Percentiles rank a stretch among this genome's conserved stretches.
These are phyloP conservation scores for Melangyna quadrimaculata DNA, from an alignment of 2,888 invertebrate genomes.

Conservation along the genomic window DNA sequence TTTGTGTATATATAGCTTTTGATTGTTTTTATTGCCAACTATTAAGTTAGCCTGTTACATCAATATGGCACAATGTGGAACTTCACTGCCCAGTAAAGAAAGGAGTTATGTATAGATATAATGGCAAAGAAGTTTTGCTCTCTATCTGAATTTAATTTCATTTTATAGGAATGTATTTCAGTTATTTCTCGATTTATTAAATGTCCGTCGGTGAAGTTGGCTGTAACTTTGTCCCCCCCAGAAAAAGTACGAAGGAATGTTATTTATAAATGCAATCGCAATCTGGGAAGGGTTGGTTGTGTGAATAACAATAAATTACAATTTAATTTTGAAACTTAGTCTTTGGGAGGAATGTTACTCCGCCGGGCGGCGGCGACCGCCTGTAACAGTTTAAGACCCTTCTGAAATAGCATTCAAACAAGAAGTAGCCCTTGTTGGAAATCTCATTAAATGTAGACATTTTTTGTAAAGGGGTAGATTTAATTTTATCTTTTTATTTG, in stretches of 20 bases:
- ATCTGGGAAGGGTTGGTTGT: slow-evolving; percentile 41
- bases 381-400: neutral
- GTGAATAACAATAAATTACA: slow-evolving; percentile 71
- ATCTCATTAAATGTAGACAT: neutral
- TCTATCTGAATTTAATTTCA: slow-evolving; percentile 36
- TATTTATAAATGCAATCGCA: neutral
- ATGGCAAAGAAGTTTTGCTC: neutral
- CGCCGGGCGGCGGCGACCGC: too few relatives aligned
- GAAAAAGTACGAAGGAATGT: slow-evolving; percentile 10
- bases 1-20: too few relatives aligned
- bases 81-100: neutral
- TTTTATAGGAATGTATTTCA: slow-evolving; percentile 42
- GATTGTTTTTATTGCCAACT: slow-evolving; percentile 62
- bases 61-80: slow-evolving; percentile 48
- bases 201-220: slow-evolving; percentile 28
- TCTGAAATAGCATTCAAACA: neutral
- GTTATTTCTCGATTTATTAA: slow-evolving; percentile 66
- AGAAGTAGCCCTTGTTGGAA: neutral
- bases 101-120: neutral
- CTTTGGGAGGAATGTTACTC: neutral
- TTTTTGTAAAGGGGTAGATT: neutral
- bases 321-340: slow-evolving; percentile 67
- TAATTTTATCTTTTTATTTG: neutral
- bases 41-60: slow-evolving; percentile 59
- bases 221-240: neutral